Evolutionary conservation across 2,888 invertebrate species (phyloP).

Genomic region (Folsomia candida): DNA sequence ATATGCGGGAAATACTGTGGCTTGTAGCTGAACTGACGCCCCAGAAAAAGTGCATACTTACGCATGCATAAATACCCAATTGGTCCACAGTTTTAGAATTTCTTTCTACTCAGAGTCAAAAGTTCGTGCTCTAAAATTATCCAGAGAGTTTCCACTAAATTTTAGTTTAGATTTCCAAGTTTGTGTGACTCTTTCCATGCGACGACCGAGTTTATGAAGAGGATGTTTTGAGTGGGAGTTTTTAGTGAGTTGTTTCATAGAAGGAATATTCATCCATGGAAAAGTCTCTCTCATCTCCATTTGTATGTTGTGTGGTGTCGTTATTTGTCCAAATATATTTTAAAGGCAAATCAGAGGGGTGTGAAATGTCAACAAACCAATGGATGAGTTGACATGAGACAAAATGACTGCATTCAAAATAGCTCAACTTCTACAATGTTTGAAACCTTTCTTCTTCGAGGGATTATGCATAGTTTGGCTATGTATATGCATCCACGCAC

Average conservation of each 20-base stretch:
- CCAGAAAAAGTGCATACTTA: too few species aligned
- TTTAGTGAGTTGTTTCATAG: background rate
- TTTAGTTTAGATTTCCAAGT: too few species aligned
- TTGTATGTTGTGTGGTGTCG: background rate
- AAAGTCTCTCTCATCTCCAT: constrained; percentile 1
- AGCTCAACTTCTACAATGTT: background rate
- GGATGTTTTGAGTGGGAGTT: background rate
- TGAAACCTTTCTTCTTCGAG: background rate
- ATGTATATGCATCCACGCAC: background rate
- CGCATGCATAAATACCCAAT: too few species aligned
- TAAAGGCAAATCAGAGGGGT: constrained; percentile 16
- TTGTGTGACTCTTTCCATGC: too few species aligned
- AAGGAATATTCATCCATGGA: background rate
- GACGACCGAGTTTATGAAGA: too few species aligned
- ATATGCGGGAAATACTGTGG: too few species aligned
- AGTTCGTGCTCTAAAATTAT: background rate
- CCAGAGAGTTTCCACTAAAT: background rate
- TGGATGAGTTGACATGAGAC: constrained; percentile 9
- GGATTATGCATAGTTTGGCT: background rate
- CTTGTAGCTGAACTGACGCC: too few species aligned
- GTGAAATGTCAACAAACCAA: constrained; percentile 12
- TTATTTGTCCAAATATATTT: constrained; percentile 4
- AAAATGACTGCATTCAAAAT: constrained; percentile 4
- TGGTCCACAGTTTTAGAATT: too few species aligned
- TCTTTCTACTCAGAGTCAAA: too few species aligned